Percentiles rank a stretch among this genome's conserved stretches.
phyloP scores from a whole-genome alignment of 2,797 vertebrate species.

The Eutrigla gurnardus region DNA sequence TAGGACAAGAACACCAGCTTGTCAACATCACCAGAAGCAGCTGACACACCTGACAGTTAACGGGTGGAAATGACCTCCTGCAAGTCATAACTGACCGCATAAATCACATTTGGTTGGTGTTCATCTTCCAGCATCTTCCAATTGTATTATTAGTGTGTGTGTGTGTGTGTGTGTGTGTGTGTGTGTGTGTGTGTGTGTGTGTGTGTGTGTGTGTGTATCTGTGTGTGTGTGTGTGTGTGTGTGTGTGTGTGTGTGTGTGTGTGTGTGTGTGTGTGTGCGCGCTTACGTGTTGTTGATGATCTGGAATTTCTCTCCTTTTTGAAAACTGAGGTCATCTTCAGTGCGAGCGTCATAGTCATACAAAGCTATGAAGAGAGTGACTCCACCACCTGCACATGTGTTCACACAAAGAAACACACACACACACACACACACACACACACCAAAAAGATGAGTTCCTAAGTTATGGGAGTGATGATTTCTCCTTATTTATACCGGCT shows the following conservation, averaged over 20 bases:
- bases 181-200: neutral
- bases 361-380: slow-evolving; percentile 92
- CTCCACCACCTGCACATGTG: slow-evolving; percentile 85
- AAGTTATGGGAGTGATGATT: neutral
- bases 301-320: slow-evolving; percentile 97
- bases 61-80: slow-evolving; percentile 21
- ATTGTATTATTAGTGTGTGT: no score
- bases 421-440: slow-evolving; percentile 28
- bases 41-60: slow-evolving; percentile 26
- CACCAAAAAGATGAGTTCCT: neutral
- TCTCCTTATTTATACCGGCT: neutral
- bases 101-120: neutral
- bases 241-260: no score
- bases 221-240: no score
- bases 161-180: no score
- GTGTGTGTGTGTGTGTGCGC: neutral
- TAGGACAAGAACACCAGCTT: slow-evolving; percentile 3
- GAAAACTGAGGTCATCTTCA: slow-evolving; percentile 93
- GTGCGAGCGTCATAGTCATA: slow-evolving; percentile 97
- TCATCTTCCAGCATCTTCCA: no score
- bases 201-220: neutral
- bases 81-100: slow-evolving; percentile 25
- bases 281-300: slow-evolving; percentile 97
- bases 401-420: slow-evolving; percentile 32
- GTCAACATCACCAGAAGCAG: slow-evolving; percentile 5